Percentiles rank a stretch among this genome's conserved stretches.
Evolutionary conservation across 2,113 vertebrate species (phyloP).

Genomic region (Channa argus): DNA sequence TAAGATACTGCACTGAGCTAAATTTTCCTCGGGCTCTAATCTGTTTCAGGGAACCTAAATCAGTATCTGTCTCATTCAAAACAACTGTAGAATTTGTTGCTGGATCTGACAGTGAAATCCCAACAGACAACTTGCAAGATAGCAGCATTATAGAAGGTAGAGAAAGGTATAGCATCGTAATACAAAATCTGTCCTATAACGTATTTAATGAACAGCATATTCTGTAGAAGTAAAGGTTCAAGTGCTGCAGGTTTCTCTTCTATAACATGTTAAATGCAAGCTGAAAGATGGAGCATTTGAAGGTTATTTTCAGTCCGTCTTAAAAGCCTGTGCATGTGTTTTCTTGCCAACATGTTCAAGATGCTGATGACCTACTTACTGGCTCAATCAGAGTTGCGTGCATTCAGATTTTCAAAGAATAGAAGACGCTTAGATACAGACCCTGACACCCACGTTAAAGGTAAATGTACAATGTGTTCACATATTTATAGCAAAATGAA

Average conservation of each 20-base stretch:
- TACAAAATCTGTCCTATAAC: neutral
- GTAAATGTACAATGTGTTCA: neutral
- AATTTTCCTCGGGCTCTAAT: neutral
- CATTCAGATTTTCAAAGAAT: slow-evolving; percentile 6
- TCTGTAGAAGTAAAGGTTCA: neutral
- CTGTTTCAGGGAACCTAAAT: slow-evolving; percentile 1
- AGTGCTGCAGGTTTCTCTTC: neutral
- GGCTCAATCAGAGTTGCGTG: neutral
- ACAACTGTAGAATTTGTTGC: too few species aligned
- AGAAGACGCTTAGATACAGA: slow-evolving; percentile 7
- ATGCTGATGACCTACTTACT: slow-evolving; percentile 31
- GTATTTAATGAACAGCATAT: neutral
- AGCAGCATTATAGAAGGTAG: too few species aligned
- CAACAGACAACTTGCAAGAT: too few species aligned
- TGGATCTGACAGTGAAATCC: too few species aligned
- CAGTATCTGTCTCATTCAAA: neutral
- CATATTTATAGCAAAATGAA: slow-evolving; percentile 1
- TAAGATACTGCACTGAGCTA: neutral
- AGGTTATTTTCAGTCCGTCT: slow-evolving; percentile 25
- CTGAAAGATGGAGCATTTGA: slow-evolving; percentile 11
- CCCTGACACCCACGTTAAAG: neutral
- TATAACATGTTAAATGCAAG: neutral
- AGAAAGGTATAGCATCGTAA: too few species aligned
- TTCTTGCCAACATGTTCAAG: neutral
- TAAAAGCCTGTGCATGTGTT: neutral